Conservation (phyloP, 2,888 invertebrate species). For the Rutpela maculata region DNA sequence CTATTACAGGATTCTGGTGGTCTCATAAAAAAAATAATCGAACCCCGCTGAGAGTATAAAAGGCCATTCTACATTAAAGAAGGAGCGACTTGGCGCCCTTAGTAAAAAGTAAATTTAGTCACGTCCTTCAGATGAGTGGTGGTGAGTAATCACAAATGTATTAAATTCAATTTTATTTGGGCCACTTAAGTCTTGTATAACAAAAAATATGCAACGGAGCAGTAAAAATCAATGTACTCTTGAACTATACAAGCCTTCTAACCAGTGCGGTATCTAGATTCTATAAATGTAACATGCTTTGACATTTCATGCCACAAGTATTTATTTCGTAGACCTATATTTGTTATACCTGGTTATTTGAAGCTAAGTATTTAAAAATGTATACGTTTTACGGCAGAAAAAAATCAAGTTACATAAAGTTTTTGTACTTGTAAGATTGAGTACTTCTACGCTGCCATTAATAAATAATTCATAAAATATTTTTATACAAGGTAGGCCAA, state of each 20-base stretch:
- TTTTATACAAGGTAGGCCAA: neutral
- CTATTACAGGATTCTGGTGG: too few species aligned
- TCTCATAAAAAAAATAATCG: too few species aligned
- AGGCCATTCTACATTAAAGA: too few species aligned
- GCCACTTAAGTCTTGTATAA: too few species aligned
- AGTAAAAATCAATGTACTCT: neutral
- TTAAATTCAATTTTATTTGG: too few species aligned
- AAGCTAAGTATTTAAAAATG: neutral
- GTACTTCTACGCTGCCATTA: neutral
- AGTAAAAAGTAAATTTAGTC: too few species aligned
- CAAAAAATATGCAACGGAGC: too few species aligned
- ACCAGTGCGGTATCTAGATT: neutral
- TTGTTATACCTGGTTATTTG: too few species aligned
- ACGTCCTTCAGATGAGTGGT: too few species aligned
- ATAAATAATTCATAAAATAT: neutral
- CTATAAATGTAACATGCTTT: neutral
- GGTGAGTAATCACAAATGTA: too few species aligned
- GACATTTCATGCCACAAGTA: neutral
- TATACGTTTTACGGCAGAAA: neutral
- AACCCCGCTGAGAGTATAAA: too few species aligned
- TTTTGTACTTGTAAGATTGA: neutral
- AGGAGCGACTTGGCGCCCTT: too few species aligned
- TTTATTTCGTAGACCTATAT: neutral
- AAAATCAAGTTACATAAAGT: neutral
- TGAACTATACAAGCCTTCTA: neutral